phyloP scores from a whole-genome alignment of 2,888 invertebrate species.

The Epinotia ramella region DNA sequence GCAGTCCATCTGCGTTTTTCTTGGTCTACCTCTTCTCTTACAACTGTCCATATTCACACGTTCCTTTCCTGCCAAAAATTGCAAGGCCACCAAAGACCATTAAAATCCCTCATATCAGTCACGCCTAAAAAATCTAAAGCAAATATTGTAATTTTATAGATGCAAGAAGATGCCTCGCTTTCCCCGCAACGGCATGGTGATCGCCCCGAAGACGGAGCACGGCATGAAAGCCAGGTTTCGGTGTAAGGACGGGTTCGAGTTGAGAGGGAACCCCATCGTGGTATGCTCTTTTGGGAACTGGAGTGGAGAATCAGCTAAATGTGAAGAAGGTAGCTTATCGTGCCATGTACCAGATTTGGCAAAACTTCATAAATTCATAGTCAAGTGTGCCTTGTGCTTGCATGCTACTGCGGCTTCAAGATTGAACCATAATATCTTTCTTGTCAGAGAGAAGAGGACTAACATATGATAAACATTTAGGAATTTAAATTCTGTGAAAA shows the following conservation, averaged over 20 bases:
- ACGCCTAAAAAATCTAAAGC: not conserved
- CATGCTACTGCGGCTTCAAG: too few relatives aligned
- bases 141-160: constrained; percentile 69
- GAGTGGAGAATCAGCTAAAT: constrained; percentile 95
- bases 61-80: too few relatives aligned
- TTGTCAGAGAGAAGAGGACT: too few relatives aligned
- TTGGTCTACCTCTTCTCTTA: too few relatives aligned
- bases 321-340: constrained; percentile 88
- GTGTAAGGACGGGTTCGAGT: constrained; percentile 96
- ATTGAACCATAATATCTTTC: too few relatives aligned
- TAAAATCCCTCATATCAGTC: not conserved
- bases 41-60: too few relatives aligned
- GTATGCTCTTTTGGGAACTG: constrained; percentile 98
- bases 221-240: constrained; percentile 97
- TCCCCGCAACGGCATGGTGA: constrained; percentile 97
- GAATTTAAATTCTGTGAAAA: not conserved
- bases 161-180: constrained; percentile 93
- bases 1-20: too few relatives aligned
- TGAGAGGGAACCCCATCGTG: constrained; percentile 91
- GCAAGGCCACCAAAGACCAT: too few relatives aligned
- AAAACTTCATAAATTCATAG: too few relatives aligned
- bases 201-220: constrained; percentile 98
- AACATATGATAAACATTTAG: too few relatives aligned
- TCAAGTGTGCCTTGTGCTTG: too few relatives aligned
- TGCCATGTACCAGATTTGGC: too few relatives aligned